Conservation (phyloP, 2,113 vertebrate genomes). For the Brachypodius melanocephalos region DNA sequence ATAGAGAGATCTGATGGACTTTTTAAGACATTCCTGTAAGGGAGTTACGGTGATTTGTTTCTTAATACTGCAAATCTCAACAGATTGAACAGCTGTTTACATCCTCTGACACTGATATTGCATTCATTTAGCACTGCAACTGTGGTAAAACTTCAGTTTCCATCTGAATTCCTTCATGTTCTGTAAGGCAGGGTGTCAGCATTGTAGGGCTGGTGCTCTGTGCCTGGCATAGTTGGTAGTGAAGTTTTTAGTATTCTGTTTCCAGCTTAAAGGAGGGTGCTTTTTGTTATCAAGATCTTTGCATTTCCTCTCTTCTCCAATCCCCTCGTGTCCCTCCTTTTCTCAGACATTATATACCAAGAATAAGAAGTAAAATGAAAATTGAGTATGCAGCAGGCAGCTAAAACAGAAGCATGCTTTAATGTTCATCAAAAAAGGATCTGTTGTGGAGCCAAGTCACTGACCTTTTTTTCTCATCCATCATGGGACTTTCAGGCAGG, state of each 20-base stretch:
- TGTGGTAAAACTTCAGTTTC: neutral
- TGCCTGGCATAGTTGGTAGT: neutral
- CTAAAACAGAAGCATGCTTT: neutral
- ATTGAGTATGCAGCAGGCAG: neutral
- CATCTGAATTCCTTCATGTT: neutral
- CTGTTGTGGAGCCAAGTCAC: neutral
- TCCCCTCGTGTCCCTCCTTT: neutral
- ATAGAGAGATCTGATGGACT: neutral
- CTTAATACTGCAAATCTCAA: neutral
- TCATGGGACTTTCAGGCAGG: neutral
- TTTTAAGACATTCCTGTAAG: neutral
- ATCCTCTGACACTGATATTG: neutral
- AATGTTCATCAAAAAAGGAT: neutral
- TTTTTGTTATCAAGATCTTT: neutral
- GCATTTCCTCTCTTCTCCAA: neutral
- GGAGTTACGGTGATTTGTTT: neutral
- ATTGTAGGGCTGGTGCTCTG: neutral
- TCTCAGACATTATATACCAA: neutral
- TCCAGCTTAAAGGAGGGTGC: neutral
- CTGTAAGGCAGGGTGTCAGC: neutral
- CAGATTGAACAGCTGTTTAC: neutral
- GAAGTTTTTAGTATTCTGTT: neutral
- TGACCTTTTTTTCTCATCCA: neutral
- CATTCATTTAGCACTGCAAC: neutral
- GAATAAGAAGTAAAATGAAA: neutral